Base-by-base conservation (phyloP, 2,888 invertebrate genomes). In the Tipula unca region DNA sequence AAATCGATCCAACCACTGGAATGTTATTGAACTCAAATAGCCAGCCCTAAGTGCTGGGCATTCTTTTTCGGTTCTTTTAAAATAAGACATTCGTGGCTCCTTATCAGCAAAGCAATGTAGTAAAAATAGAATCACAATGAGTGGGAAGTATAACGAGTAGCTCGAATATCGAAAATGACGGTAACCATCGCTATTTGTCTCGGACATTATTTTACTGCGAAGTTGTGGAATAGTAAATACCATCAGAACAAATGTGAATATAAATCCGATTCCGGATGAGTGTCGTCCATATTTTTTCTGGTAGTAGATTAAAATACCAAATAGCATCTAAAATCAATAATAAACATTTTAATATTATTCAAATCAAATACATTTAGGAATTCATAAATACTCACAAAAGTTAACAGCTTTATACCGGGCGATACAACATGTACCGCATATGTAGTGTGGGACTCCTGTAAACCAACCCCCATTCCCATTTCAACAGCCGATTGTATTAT, bases 1-100 rank as follows among this genome's bases (percentile, higher is more conserved):
- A 87, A 92, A 87, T 3, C 89, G 86, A 86, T 92, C 92, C 87
- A 93, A 92, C 93, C 93, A 93, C 89, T 92, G 91, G 88, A 92
- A 92, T 13, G 87, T 86, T 13, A 87, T 32, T 85, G 87, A 86
- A 13, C 86, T 87, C 14, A 87, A 85, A 42, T 88, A 88, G 86
- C 88, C 87, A 13, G 87, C 86, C 48, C 85, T 84, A 54, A 87
- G 86, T 87, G 87, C 88, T 13, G 88, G 88, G 86, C 87, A 84
- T 35, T 85, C 85, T 42, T 86, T 84, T n/a, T 48, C 35, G 14
- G 36, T 20, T 83, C 85, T 85, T 5, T 85, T 29, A 20, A 48
- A n/a, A 3, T 84, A 29, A 10, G 25, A 29, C 13, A 35, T 14
- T 4, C 29, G 29, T 29, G 90, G 89, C 84, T 88, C 86, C 1